Base-by-base conservation (phyloP, 2,113 vertebrate genomes). In the Psilopogon haemacephalus region DNA sequence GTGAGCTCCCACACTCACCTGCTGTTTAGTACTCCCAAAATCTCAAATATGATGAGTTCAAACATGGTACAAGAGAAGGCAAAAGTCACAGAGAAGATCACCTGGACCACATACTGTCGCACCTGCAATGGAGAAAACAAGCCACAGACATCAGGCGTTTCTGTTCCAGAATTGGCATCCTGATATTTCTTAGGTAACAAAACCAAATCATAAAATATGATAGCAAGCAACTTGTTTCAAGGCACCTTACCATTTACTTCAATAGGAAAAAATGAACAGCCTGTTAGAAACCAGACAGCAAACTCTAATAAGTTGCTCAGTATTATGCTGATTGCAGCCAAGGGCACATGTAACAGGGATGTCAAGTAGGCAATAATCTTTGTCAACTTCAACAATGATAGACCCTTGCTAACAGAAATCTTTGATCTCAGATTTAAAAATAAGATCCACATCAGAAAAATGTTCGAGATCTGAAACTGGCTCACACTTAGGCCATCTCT, bases 51-150 rank as follows among this genome's bases (percentile, higher is more conserved):
- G 93, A 99, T 99, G 76, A 99, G 99, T 91, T 99, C 99, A 98
- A 99, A 99, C 99, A 99, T 99, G 32, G 99, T 99, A 88, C 99
- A 99, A n/a, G 98, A 99, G 96, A 99, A 99, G 4, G 99, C 99
- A 95, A 99, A 99, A 10, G 98, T 99, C 97, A 99, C 95, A 4
- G 99, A 99, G 96, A 99, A 99, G 90, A 99, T 98, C 56, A 99
- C 98, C 95, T 99, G 99, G 52, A 99, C 99, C 20, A 99, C 98
- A 76, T 99, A 99, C 83, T 99, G 99, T 33, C 98, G 98, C 21
- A 99, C 98, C 99, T 99, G 94, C 67, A 68, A 74, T 1, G 46
- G 60, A 79, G 56, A 64, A 90, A 89, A 94, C 3, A 96, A 88
- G 54, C 54, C 24, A 96, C 24, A 94, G 50, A 78, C 20, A 40